Conservation (phyloP, 53 echinoderm and acorn worm species). For the Henricia sp. region DNA sequence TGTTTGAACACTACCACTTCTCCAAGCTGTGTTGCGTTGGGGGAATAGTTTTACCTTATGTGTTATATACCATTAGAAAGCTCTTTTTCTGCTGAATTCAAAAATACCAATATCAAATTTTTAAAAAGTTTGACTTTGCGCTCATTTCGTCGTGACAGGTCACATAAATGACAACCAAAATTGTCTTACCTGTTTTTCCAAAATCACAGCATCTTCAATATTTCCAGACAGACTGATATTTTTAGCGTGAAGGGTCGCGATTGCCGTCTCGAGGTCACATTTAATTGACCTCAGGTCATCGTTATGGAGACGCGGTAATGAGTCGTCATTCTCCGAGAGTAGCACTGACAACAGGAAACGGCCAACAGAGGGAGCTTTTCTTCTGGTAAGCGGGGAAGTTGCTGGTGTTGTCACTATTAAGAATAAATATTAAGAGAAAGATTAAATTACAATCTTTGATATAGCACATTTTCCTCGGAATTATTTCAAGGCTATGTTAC, state of each 20-base stretch:
- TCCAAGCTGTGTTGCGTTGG: too few species aligned
- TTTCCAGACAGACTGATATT: background rate
- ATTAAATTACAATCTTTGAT: background rate
- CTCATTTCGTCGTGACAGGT: background rate
- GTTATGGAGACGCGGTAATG: background rate
- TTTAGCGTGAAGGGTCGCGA: constrained; percentile 6
- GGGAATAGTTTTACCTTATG: too few species aligned
- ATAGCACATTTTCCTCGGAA: background rate
- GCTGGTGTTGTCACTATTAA: background rate
- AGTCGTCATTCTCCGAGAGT: background rate
- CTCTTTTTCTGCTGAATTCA: too few species aligned
- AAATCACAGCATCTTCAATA: constrained; percentile 28
- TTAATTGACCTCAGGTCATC: constrained; percentile 40
- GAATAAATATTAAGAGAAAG: background rate
- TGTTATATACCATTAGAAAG: too few species aligned
- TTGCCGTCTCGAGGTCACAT: constrained; percentile 15
- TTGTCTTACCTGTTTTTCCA: constrained; percentile 45
- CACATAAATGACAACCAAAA: too few species aligned
- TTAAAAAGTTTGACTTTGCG: background rate
- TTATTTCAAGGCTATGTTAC: background rate
- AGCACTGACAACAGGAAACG: constrained; percentile 31
- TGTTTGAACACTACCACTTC: too few species aligned
- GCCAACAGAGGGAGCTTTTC: constrained; percentile 38
- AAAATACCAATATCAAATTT: background rate
- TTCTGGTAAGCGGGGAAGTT: background rate